Evolutionary conservation across 2,888 invertebrate genomes (phyloP).

Genomic region (Cataglyphis rosenhaueri): DNA sequence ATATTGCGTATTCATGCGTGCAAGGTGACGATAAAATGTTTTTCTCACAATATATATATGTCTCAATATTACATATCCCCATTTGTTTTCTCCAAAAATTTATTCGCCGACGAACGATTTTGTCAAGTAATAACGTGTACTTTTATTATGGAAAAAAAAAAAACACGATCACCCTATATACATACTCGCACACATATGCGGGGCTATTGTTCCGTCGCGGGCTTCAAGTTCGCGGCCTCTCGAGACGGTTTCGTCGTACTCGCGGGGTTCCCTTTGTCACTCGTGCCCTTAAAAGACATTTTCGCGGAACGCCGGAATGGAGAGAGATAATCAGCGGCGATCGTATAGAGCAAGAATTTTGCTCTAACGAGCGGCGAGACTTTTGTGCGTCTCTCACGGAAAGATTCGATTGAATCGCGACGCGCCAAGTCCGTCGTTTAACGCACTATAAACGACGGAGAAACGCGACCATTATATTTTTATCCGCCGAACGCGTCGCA

Average conservation of each 20-base stretch:
- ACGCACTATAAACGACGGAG: slow-evolving; percentile 28
- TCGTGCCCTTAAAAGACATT: slow-evolving; percentile 48
- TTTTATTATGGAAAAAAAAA: slow-evolving; percentile 2
- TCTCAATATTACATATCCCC: background rate
- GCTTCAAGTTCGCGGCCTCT: slow-evolving; percentile 51
- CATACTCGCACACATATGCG: slow-evolving; percentile 38
- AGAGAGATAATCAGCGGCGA: slow-evolving; percentile 54
- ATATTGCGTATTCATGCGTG: background rate
- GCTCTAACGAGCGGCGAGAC: slow-evolving; percentile 68
- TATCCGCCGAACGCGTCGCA: slow-evolving; percentile 17
- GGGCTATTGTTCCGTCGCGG: slow-evolving; percentile 59
- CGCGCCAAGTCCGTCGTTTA: slow-evolving; percentile 13
- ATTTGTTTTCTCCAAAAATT: background rate
- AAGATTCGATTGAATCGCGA: slow-evolving; percentile 60
- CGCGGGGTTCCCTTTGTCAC: slow-evolving; percentile 51
- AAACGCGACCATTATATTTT: slow-evolving; percentile 20
- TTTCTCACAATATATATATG: background rate
- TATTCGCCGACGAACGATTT: background rate
- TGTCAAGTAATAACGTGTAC: background rate
- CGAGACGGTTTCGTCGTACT: slow-evolving; percentile 50
- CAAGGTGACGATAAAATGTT: background rate
- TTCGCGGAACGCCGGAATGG: slow-evolving; percentile 42
- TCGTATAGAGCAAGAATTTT: slow-evolving; percentile 58
- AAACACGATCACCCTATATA: slow-evolving; percentile 24
- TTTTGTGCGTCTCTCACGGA: slow-evolving; percentile 57